Conservation (phyloP, 2,797 vertebrate genomes). For the Ceryle rudis region DNA sequence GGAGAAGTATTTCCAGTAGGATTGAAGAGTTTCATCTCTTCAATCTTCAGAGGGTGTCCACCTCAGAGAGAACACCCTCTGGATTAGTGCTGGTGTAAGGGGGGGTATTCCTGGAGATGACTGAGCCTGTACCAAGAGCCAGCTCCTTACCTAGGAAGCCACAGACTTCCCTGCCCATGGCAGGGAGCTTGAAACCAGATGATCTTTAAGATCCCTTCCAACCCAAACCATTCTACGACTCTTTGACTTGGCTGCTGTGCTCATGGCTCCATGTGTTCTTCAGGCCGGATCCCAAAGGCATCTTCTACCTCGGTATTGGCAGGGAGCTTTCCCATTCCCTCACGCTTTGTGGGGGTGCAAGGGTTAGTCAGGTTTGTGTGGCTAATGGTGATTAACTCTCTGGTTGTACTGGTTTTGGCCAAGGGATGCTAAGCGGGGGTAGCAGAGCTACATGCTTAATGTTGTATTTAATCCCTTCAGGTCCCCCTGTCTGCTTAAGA, state of each 20-base stretch:
- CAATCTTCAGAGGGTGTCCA: no score
- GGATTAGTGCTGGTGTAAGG: not conserved
- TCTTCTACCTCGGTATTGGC: not conserved
- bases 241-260: rapidly evolving
- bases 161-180: not conserved
- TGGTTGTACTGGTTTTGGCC: not conserved
- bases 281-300: not conserved
- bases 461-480: not conserved
- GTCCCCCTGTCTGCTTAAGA: not conserved
- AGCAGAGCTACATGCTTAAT: not conserved
- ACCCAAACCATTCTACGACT: no score
- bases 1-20: conserved; percentile 9
- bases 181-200: no score
- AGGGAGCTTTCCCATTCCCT: not conserved
- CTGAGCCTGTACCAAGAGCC: not conserved
- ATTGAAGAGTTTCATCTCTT: not conserved
- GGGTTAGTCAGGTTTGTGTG: not conserved
- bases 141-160: not conserved
- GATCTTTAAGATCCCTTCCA: no score
- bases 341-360: not conserved
- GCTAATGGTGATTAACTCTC: not conserved
- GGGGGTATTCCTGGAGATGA: not conserved
- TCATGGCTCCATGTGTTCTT: rapidly evolving
- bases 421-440: not conserved
- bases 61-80: not conserved